A percentile compares a stretch with the other conserved stretches of the same genome.
Evolutionary conservation across 2,113 vertebrate species (phyloP).

Genomic region (Dolichotis patagonum): DNA sequence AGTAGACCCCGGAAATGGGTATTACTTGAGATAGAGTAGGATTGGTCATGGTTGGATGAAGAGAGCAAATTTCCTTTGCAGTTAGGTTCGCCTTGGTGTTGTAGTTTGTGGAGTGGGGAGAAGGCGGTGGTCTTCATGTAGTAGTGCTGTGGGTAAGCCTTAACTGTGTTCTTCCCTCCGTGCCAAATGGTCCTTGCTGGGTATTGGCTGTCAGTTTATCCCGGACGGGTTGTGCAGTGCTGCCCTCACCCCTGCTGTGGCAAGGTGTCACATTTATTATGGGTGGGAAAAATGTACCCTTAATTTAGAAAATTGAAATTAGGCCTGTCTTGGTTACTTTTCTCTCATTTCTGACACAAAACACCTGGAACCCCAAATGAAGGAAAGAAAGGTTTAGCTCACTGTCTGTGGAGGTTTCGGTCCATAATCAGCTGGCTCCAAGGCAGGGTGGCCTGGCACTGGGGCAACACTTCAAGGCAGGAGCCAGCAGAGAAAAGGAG

Average conservation of each 20-base stretch:
- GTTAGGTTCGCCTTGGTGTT: neutral
- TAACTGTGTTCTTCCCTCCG: neutral
- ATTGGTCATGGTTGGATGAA: neutral
- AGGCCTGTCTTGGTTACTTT: neutral
- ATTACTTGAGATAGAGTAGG: neutral
- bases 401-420: too few species aligned
- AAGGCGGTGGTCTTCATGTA: neutral
- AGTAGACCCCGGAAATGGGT: neutral
- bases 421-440: too few species aligned
- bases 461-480: too few species aligned
- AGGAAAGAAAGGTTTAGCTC: too few species aligned
- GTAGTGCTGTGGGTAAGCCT: neutral
- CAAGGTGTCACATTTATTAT: neutral
- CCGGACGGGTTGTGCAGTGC: neutral
- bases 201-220: neutral
- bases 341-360: too few species aligned
- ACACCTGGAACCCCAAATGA: too few species aligned
- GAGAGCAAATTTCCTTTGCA: neutral
- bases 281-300: neutral
- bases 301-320: slow-evolving; percentile 3
- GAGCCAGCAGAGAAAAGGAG: too few species aligned
- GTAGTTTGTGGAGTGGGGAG: neutral
- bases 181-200: neutral
- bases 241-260: neutral
- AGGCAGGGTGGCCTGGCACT: too few species aligned